A percentile compares a stretch with the other conserved stretches of the same genome.
Evolutionary conservation across 2,888 invertebrate genomes (phyloP).

Genomic region (Drosophila rubida): DNA sequence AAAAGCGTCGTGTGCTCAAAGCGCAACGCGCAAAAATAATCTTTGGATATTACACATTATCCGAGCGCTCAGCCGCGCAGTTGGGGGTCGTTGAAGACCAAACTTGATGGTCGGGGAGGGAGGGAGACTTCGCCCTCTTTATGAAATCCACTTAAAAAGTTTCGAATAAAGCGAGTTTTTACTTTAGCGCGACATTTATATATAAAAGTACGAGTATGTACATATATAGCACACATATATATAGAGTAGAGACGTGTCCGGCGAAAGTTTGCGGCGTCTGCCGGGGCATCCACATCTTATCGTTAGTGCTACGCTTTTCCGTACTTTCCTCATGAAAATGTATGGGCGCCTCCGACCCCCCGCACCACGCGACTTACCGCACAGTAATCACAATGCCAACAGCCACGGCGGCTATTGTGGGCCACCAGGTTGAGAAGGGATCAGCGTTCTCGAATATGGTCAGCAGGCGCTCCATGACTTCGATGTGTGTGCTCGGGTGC

Average conservation of each 20-base stretch:
- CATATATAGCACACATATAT: background rate
- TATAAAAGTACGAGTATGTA: background rate
- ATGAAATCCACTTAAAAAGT: conserved; percentile 77
- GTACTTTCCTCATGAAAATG: conserved; percentile 53
- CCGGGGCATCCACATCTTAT: conserved; percentile 40
- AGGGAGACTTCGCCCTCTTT: conserved; percentile 36
- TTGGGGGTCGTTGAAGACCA: conserved; percentile 2
- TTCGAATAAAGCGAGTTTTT: conserved; percentile 61
- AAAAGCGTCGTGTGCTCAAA: conserved; percentile 54
- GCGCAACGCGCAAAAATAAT: conserved; percentile 61
- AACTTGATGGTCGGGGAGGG: background rate
- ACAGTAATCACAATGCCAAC: conserved; percentile 86
- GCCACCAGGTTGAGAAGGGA: conserved; percentile 86
- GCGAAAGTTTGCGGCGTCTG: conserved; percentile 51
- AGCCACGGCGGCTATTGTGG: conserved; percentile 85
- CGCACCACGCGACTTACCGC: conserved; percentile 84
- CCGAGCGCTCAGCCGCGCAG: conserved; percentile 27
- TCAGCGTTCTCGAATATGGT: conserved; percentile 83
- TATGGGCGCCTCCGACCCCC: conserved; percentile 30
- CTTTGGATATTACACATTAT: conserved; percentile 76
- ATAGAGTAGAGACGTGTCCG: conserved; percentile 52
- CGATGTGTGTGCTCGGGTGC: background rate
- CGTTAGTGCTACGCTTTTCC: conserved; percentile 44
- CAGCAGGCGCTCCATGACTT: conserved; percentile 81
- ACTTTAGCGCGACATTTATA: conserved; percentile 66